These are phyloP conservation scores for Acleris literana DNA, from an alignment of 2,888 invertebrate genomes.

Conservation along the genomic window DNA sequence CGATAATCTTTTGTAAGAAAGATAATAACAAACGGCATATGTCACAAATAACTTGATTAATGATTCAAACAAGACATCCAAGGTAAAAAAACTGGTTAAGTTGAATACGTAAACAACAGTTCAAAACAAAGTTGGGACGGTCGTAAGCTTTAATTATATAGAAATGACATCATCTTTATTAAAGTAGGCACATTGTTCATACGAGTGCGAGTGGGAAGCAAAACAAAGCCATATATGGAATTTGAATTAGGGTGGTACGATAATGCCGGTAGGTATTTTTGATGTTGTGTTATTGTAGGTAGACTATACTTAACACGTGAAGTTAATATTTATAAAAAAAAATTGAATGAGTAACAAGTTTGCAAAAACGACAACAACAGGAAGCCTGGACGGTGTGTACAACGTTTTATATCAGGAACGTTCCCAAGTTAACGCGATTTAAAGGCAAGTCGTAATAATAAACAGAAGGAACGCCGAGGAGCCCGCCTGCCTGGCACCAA, in stretches of 20 bases:
- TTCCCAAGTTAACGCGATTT: conserved; percentile 7
- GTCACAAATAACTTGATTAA: conserved; percentile 44
- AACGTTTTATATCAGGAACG: not conserved
- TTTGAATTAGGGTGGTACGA: conserved; percentile 22
- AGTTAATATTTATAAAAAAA: conserved; percentile 5
- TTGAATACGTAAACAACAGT: conserved; percentile 50
- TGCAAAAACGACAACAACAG: not conserved
- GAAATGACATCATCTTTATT: conserved; percentile 58
- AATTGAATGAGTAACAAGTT: not conserved
- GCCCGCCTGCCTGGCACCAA: conserved; percentile 30
- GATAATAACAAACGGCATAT: conserved; percentile 38
- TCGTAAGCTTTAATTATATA: conserved; percentile 44
- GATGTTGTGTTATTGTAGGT: conserved; percentile 29
- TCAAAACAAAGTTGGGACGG: conserved; percentile 42
- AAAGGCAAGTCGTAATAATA: conserved; percentile 10
- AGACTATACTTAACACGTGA: not conserved
- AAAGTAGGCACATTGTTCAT: conserved; percentile 41
- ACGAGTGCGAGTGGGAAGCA: conserved; percentile 30
- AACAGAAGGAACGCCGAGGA: conserved; percentile 6
- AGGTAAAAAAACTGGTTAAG: conserved; percentile 55
- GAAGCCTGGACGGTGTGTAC: not conserved
- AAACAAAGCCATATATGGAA: conserved; percentile 38
- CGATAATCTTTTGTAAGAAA: not conserved
- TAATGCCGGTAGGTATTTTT: conserved; percentile 12
- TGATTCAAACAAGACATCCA: conserved; percentile 45